Conservation (phyloP, 2,113 vertebrate species). For the Gadus chalcogrammus region DNA sequence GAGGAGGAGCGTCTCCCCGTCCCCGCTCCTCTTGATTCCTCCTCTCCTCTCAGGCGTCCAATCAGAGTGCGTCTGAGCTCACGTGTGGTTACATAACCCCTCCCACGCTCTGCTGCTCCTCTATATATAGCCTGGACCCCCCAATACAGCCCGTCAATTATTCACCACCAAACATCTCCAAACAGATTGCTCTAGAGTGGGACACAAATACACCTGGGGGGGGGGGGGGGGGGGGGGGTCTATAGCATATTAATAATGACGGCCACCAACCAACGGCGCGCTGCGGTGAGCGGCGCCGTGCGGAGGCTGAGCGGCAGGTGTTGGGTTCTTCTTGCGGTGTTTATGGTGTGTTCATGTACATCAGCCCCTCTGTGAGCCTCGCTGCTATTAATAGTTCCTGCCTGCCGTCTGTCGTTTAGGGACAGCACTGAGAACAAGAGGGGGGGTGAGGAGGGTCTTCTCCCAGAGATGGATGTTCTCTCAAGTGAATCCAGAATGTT, state of each 20-base stretch:
- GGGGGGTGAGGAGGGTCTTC: too few relatives aligned
- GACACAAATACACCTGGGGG: slow-evolving; percentile 46
- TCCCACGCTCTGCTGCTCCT: slow-evolving; percentile 63
- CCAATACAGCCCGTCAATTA: slow-evolving; percentile 66
- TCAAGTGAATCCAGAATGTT: too few relatives aligned
- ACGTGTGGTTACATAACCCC: slow-evolving; percentile 75
- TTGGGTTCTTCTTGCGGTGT: slow-evolving; percentile 38
- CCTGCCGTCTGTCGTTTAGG: slow-evolving; percentile 52
- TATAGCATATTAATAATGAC: slow-evolving; percentile 33
- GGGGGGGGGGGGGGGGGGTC: too few relatives aligned
- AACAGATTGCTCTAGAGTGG: slow-evolving; percentile 34
- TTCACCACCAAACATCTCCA: slow-evolving; percentile 69
- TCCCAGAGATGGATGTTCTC: too few relatives aligned
- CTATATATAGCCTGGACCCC: slow-evolving; percentile 68
- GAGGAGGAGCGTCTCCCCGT: too few relatives aligned
- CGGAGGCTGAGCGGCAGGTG: slow-evolving; percentile 4
- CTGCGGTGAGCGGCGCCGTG: slow-evolving; percentile 34
- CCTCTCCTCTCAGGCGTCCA: too few relatives aligned
- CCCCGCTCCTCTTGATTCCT: too few relatives aligned
- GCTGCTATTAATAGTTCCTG: slow-evolving; percentile 70
- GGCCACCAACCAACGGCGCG: slow-evolving; percentile 28
- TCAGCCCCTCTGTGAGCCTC: slow-evolving; percentile 61
- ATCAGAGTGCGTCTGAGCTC: slow-evolving; percentile 30
- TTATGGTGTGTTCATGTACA: slow-evolving; percentile 57
- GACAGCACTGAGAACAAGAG: too few relatives aligned